A percentile compares a stretch with the other conserved stretches of the same genome.
Conservation (phyloP, 2,113 vertebrate species). For the Periophthalmus modestus region DNA sequence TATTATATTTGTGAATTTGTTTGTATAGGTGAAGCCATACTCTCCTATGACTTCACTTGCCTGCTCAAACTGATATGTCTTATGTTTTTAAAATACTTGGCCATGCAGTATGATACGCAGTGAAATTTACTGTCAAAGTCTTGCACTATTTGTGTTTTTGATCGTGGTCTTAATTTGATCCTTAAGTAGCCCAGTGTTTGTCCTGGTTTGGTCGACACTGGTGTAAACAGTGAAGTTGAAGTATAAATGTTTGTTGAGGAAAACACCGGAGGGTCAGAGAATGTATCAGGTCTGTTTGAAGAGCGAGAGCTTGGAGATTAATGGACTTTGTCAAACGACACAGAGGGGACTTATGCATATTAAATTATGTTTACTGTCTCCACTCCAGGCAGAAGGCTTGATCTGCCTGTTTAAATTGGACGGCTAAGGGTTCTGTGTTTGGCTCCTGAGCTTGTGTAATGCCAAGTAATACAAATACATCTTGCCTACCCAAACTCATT, state of each 20-base stretch:
- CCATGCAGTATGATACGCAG: too few relatives aligned
- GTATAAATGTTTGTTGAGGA: conserved; percentile 3
- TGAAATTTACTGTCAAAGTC: too few relatives aligned
- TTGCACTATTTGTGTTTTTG: neutral
- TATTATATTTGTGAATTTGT: too few relatives aligned
- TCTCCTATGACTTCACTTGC: neutral
- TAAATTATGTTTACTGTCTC: conserved; percentile 21
- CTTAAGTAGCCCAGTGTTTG: neutral
- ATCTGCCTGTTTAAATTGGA: conserved; percentile 18
- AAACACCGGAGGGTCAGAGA: neutral
- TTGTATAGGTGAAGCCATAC: neutral
- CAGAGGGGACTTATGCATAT: conserved; percentile 1
- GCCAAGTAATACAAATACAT: conserved; percentile 3
- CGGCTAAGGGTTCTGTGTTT: neutral
- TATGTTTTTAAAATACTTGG: too few relatives aligned
- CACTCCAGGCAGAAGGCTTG: conserved; percentile 6
- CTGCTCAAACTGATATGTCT: neutral
- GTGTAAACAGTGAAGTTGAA: neutral
- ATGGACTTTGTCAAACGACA: neutral
- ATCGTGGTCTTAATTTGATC: neutral
- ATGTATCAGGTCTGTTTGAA: neutral
- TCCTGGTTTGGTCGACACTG: neutral
- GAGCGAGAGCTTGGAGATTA: neutral
- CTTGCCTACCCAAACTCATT: neutral
- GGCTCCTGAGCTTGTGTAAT: conserved; percentile 7